These are phyloP conservation scores for Pogonocherus hispidulus DNA, from an alignment of 2,888 invertebrate genomes.

Conservation along the genomic window DNA sequence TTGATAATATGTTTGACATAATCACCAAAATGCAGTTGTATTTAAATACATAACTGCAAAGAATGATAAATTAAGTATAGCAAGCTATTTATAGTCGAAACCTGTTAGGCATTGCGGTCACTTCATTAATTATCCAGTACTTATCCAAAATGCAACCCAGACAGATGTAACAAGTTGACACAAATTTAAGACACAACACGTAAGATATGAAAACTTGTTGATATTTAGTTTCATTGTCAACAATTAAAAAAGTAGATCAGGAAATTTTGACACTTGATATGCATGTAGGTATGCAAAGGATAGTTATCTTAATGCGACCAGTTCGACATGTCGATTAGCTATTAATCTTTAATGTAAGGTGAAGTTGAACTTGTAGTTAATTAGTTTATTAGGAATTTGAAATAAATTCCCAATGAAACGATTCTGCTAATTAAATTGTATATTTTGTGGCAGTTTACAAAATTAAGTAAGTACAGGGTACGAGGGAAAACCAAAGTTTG, in stretches of 20 bases:
- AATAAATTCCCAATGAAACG: no score
- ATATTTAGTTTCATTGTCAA: conserved; percentile 8
- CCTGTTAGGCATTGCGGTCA: not conserved
- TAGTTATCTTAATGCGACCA: conserved; percentile 26
- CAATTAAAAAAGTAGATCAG: conserved; percentile 23
- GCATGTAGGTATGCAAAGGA: conserved; percentile 5
- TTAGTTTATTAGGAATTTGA: no score
- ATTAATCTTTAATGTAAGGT: not conserved
- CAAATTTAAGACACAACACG: conserved; percentile 7
- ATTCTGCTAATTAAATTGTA: no score
- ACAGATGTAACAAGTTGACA: not conserved
- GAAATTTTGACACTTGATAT: conserved; percentile 17
- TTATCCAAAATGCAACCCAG: not conserved
- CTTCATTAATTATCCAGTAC: conserved; percentile 3
- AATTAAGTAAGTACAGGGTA: no score
- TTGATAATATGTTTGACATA: no score
- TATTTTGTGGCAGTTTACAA: no score
- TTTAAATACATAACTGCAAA: not conserved
- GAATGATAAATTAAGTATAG: not conserved
- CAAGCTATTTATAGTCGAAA: not conserved
- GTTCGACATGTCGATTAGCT: not conserved
- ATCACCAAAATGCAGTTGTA: not conserved
- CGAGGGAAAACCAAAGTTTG: no score
- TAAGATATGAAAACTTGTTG: conserved; percentile 27
- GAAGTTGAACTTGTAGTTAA: not conserved